phyloP scores from a whole-genome alignment of 2,797 vertebrate genomes.

The Myotis pilosus region DNA sequence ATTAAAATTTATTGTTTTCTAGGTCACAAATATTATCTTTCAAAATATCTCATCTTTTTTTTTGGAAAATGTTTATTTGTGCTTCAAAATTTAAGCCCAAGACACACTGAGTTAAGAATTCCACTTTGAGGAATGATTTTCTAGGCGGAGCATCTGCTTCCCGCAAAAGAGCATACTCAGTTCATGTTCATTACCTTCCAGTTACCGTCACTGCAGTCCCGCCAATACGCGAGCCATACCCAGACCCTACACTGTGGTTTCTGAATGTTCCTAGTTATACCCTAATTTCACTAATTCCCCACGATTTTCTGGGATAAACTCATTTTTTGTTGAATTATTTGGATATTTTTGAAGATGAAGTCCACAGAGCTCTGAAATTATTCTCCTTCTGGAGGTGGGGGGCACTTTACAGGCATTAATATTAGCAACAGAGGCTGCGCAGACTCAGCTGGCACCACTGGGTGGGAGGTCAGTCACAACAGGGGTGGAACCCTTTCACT shows the following conservation, averaged over 20 bases:
- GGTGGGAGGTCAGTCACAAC: no score
- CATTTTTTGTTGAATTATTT: background rate
- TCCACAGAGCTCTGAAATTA: no score
- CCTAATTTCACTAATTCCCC: background rate
- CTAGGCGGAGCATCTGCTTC: background rate
- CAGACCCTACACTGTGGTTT: background rate
- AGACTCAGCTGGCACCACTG: no score
- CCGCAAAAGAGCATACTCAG: background rate
- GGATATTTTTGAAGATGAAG: background rate
- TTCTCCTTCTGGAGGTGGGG: no score
- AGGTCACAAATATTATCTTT: background rate
- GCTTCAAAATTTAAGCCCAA: no score
- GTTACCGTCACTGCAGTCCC: no score
- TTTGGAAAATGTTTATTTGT: no score
- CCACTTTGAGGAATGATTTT: background rate
- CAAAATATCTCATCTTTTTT: background rate
- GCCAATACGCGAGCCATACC: rapidly evolving
- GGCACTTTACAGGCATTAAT: no score
- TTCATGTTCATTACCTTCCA: background rate
- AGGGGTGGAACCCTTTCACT: no score
- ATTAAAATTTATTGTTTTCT: no score
- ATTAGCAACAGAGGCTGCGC: no score
- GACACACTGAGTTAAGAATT: background rate
- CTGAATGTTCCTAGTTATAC: background rate
- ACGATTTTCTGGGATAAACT: background rate